Percentiles rank a stretch among this genome's conserved stretches.
Evolutionary conservation across 2,888 invertebrate genomes (phyloP).

Genomic region (Drosophila atripex): DNA sequence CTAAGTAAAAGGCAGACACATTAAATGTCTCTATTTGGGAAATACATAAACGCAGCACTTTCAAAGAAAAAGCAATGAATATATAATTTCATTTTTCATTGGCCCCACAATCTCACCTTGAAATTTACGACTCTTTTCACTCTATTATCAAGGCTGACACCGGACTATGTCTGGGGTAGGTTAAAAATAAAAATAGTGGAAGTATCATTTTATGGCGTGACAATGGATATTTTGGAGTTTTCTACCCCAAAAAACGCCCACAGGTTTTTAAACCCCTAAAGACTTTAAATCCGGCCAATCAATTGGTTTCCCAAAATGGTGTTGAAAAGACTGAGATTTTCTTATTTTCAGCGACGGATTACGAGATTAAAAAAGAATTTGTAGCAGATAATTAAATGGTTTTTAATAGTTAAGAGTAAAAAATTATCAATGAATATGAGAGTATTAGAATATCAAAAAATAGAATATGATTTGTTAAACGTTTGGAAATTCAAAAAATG

Average conservation of each 20-base stretch:
- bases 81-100: constrained; percentile 5
- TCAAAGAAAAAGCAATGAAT: constrained; percentile 2
- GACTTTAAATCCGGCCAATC: constrained; percentile 42
- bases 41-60: constrained; percentile 8
- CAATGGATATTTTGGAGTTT: not conserved
- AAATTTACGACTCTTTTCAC: constrained; percentile 69
- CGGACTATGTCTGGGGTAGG: constrained; percentile 21
- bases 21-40: constrained; percentile 50
- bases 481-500: too few relatives aligned
- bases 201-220: not conserved
- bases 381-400: constrained; percentile 9
- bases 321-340: constrained; percentile 59
- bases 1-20: constrained; percentile 45
- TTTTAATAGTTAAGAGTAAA: not conserved
- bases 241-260: constrained; percentile 18
- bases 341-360: constrained; percentile 23
- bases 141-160: constrained; percentile 52
- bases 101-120: constrained; percentile 57
- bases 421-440: not conserved
- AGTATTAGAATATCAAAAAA: too few relatives aligned
- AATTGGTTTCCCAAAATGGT: constrained; percentile 52
- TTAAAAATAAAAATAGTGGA: constrained; percentile 61
- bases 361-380: not conserved
- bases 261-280: constrained; percentile 9
- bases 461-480: too few relatives aligned